Base-by-base conservation (phyloP, 2,113 vertebrate species). In the Lepisosteus osseus region DNA sequence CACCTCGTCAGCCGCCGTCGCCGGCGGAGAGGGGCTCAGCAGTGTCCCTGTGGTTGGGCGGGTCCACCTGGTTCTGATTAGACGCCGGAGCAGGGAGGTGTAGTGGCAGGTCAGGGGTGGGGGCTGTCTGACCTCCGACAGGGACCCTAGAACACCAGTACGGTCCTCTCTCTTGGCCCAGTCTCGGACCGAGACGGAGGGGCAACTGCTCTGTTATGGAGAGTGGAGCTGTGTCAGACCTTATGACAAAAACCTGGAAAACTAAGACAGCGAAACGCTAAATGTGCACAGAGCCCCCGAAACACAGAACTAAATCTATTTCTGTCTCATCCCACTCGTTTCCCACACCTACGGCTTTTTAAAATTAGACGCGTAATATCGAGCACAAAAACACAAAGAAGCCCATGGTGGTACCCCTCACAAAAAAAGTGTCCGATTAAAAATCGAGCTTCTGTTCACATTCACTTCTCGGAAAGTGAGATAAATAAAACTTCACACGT, bases 61-160 rank as follows among this genome's bases (percentile, higher is more conserved):
- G 81, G 74, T 45, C 81, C 87, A 86, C 86, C 82, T 87, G 84
- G 80, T 83, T 70, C 71, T 79, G 79, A 83, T 88, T 86, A 76
- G 70, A 68, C 44, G 14, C 6, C 43, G 69, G 79, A 82, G 79
- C 79, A 82, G 81, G 76, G 83, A 83, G 85, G 85, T 77, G 80
- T 84, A 83, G 80, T 83, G 69, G 67, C 72, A 63, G 78, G 72
- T 79, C 67, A 13, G 76, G 77, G 83, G 76, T 43, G 68, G 77
- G 78, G 80, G 75, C 63, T 71, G 55, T 77, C 72, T 68, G 79
- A 83, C 80, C 77, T 8, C 47, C 5, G 47, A 6, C 9, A 51
- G 9, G 9, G 47, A 51, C 47, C 9, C 1, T 51, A 70, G 47
- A 9, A 59, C 59, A 59, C 61, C 51, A 67, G 6, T 54, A 42